Percentiles rank a stretch among this genome's conserved stretches.
These are phyloP conservation scores for Dryobotodes eremita DNA, from an alignment of 2,888 invertebrate species.

Conservation along the genomic window DNA sequence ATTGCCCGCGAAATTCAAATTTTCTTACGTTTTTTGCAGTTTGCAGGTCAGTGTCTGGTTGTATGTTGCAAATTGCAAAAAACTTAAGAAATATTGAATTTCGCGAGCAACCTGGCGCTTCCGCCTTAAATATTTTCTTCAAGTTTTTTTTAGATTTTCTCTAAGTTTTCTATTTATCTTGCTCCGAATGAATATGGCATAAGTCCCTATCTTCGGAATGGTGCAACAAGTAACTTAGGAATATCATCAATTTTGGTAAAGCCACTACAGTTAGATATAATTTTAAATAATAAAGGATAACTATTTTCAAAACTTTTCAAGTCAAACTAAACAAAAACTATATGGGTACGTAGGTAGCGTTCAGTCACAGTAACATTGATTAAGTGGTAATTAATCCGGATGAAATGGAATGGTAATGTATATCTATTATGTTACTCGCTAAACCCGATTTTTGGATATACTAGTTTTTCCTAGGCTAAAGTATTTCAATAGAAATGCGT, in stretches of 20 bases:
- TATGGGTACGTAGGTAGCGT: too few relatives aligned
- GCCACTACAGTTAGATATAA: background rate
- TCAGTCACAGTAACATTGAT: background rate
- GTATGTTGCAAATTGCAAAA: too few relatives aligned
- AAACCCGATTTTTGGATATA: background rate
- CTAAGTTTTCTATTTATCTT: background rate
- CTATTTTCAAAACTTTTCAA: background rate
- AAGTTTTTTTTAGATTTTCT: too few relatives aligned
- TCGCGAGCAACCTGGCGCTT: too few relatives aligned
- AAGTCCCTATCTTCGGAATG: background rate
- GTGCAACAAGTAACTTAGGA: background rate
- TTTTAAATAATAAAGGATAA: background rate
- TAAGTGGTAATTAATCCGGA: background rate
- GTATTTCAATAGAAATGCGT: background rate
- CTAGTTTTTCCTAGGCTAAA: conserved; percentile 6
- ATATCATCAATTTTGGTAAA: background rate
- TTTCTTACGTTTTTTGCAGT: too few relatives aligned
- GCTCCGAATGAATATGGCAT: background rate
- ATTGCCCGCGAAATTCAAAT: too few relatives aligned
- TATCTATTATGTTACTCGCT: conserved; percentile 19
- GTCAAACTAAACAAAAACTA: background rate
- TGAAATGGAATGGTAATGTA: background rate
- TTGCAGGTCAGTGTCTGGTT: too few relatives aligned
- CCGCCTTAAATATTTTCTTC: too few relatives aligned
- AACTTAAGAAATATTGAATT: too few relatives aligned